phyloP scores from a whole-genome alignment of 2,888 invertebrate species.

The Thera britannica region DNA sequence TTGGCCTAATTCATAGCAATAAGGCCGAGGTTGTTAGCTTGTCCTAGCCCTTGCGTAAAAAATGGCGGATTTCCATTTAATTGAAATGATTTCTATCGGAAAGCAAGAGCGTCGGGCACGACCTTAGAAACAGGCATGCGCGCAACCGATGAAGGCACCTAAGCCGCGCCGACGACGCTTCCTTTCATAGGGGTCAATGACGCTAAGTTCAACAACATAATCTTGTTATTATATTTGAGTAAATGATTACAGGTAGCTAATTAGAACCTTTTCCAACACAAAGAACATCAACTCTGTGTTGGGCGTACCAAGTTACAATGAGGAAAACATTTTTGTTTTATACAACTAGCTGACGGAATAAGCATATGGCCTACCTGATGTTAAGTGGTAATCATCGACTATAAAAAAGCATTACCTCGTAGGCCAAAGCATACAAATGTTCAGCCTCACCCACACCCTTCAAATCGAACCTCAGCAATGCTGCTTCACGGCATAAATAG shows the following conservation, averaged over 20 bases:
- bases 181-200: conserved; percentile 74
- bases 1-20: conserved; percentile 37
- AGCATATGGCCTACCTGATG: too few relatives aligned
- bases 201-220: conserved; percentile 64
- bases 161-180: conserved; percentile 64
- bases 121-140: conserved; percentile 81
- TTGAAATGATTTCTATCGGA: conserved; percentile 73
- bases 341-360: too few relatives aligned
- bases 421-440: too few relatives aligned
- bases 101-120: conserved; percentile 67
- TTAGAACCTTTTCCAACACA: conserved; percentile 31
- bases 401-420: too few relatives aligned
- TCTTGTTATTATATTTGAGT: conserved; percentile 49
- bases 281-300: conserved; percentile 12
- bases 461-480: too few relatives aligned
- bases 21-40: conserved; percentile 3
- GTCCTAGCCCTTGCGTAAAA: conserved; percentile 37
- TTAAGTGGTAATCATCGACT: too few relatives aligned
- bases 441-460: too few relatives aligned
- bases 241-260: conserved; percentile 38
- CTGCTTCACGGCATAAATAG: too few relatives aligned
- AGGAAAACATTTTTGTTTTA: neutral
- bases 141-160: conserved; percentile 71
- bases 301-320: conserved; percentile 8
- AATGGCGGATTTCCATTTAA: conserved; percentile 66